Conservation (phyloP, 1,140 invertebrate genomes). For the Solen grandis region DNA sequence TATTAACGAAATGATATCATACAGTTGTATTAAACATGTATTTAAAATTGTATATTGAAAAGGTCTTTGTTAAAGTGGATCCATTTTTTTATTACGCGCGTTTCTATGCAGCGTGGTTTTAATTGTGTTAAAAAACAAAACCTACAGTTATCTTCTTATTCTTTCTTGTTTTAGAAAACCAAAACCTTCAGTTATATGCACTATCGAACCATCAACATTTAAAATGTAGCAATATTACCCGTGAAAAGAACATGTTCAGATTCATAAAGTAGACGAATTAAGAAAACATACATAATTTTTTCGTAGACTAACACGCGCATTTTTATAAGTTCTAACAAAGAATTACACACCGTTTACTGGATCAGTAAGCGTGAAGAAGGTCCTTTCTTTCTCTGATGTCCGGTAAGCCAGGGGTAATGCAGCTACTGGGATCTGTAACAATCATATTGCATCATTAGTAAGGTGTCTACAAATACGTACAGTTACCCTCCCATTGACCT, state of each 20-base stretch:
- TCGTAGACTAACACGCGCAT: neutral
- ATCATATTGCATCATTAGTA: neutral
- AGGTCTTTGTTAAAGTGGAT: too few relatives aligned
- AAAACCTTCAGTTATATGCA: neutral
- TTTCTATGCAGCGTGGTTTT: too few relatives aligned
- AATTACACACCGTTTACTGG: slow-evolving; percentile 61
- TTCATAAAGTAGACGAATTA: neutral
- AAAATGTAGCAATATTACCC: neutral
- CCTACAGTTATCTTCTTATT: too few relatives aligned
- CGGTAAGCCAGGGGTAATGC: slow-evolving; percentile 69
- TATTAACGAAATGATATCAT: too few relatives aligned
- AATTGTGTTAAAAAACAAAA: too few relatives aligned
- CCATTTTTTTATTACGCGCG: too few relatives aligned
- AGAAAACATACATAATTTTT: neutral
- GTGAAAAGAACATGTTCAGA: neutral
- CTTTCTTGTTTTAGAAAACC: too few relatives aligned
- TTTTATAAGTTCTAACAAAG: neutral
- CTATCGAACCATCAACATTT: neutral
- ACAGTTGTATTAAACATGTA: too few relatives aligned
- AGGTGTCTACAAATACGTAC: neutral
- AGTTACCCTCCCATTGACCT: too few relatives aligned
- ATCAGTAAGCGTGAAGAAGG: slow-evolving; percentile 64
- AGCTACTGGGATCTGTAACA: slow-evolving; percentile 66
- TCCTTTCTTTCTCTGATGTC: slow-evolving; percentile 58
- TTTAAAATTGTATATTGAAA: too few relatives aligned